Percentiles rank a stretch among this genome's conserved stretches.
Conservation (phyloP, 2,797 vertebrate genomes). For the Rhabdophis nuchalis region DNA sequence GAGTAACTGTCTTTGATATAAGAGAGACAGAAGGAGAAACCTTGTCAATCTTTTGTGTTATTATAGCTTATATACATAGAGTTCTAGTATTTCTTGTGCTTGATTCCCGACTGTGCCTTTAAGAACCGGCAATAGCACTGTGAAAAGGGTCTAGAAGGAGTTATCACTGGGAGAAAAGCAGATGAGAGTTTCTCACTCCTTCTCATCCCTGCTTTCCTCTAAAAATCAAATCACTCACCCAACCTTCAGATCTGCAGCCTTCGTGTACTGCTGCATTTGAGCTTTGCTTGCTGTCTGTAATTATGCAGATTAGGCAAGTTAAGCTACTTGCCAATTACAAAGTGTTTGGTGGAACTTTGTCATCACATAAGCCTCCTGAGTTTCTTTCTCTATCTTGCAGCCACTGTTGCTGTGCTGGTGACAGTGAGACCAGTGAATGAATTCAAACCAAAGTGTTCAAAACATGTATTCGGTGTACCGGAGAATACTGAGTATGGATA, state of each 20-base stretch:
- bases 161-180: neutral
- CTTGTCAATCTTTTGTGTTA: neutral
- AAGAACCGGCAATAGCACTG: neutral
- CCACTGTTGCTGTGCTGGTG: slow-evolving; percentile 64
- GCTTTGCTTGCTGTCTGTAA: neutral
- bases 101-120: neutral
- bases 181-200: neutral
- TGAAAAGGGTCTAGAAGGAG: neutral
- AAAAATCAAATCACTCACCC: neutral
- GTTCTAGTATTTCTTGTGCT: neutral
- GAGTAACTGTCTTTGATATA: neutral
- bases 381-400: slow-evolving; percentile 35
- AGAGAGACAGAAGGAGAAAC: neutral
- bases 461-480: slow-evolving; percentile 37
- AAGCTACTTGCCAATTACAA: neutral
- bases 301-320: neutral
- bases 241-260: neutral
- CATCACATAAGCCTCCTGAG: neutral
- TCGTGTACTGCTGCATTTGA: neutral
- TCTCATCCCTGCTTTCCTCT: neutral
- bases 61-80: neutral
- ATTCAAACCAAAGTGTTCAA: slow-evolving; percentile 54
- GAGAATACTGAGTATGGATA: slow-evolving; percentile 52
- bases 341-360: neutral
- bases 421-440: slow-evolving; percentile 64